phyloP scores from a whole-genome alignment of 2,888 invertebrate genomes.

The Adineta ricciae region DNA sequence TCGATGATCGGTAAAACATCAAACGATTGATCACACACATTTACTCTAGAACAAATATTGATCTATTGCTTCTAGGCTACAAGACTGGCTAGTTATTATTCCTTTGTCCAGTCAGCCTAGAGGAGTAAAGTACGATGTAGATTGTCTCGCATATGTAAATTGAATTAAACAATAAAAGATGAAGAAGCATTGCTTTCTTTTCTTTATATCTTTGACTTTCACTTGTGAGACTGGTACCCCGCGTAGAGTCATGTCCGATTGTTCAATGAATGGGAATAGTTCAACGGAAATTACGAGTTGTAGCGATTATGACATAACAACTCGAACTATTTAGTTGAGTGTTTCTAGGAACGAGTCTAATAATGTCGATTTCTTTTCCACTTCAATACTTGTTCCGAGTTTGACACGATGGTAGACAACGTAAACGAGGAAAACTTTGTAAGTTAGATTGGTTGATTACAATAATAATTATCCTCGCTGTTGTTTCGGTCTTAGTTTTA shows the following conservation, averaged over 20 bases:
- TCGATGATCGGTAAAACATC: not conserved
- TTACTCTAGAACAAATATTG: not conserved
- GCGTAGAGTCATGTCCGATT: not conserved
- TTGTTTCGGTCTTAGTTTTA: not conserved
- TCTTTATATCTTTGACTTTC: not conserved
- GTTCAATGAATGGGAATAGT: not conserved
- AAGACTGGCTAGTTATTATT: not conserved
- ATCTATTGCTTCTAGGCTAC: not conserved
- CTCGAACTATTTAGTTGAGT: not conserved
- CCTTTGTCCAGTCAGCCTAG: not conserved
- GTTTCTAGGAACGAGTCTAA: not conserved
- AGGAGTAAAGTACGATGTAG: not conserved
- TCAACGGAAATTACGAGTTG: slow-evolving; percentile 9
- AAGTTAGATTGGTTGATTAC: not conserved
- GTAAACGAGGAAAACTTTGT: not conserved
- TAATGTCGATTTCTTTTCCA: not conserved
- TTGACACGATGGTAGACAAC: not conserved
- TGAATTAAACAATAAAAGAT: not conserved
- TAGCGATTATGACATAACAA: not conserved
- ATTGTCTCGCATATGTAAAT: not conserved
- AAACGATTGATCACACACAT: not conserved
- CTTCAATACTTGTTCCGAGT: not conserved
- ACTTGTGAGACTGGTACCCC: not conserved
- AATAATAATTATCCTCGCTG: not conserved
- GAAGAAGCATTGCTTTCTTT: not conserved